Evolutionary conservation across 2,797 vertebrate genomes (phyloP).

Genomic region (Cuculus canorus): DNA sequence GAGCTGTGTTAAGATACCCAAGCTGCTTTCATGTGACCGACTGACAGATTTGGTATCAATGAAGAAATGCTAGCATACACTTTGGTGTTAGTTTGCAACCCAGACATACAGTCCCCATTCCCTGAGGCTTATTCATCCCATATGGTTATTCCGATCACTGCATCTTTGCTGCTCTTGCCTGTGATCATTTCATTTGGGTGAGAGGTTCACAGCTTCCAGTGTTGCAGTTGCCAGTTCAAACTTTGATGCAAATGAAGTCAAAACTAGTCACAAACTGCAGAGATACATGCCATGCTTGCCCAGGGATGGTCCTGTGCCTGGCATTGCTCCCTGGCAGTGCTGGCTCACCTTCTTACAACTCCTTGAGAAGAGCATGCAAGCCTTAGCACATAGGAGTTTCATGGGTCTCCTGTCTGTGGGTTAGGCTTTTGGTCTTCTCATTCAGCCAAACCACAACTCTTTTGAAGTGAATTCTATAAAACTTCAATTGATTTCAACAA

Average conservation of each 20-base stretch:
- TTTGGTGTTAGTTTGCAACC: background rate
- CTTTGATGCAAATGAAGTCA: background rate
- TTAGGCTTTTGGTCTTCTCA: background rate
- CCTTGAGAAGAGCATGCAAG: background rate
- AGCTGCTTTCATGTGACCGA: background rate
- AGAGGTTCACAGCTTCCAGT: background rate
- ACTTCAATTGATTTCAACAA: background rate
- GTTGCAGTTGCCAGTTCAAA: background rate
- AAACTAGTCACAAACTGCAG: background rate
- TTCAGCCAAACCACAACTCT: background rate
- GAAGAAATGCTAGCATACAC: background rate
- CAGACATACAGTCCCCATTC: background rate
- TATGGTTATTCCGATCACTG: background rate
- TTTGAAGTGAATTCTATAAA: background rate
- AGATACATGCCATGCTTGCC: background rate
- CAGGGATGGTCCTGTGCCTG: background rate
- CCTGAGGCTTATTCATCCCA: background rate
- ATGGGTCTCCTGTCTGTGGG: background rate
- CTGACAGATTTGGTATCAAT: background rate
- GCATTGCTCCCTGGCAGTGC: background rate
- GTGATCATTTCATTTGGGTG: background rate
- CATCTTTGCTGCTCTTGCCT: background rate
- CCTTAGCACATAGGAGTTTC: background rate
- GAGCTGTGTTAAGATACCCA: background rate
- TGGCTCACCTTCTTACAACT: background rate